Base-by-base conservation (phyloP, 1,140 invertebrate species). In the Heliothis virescens region DNA sequence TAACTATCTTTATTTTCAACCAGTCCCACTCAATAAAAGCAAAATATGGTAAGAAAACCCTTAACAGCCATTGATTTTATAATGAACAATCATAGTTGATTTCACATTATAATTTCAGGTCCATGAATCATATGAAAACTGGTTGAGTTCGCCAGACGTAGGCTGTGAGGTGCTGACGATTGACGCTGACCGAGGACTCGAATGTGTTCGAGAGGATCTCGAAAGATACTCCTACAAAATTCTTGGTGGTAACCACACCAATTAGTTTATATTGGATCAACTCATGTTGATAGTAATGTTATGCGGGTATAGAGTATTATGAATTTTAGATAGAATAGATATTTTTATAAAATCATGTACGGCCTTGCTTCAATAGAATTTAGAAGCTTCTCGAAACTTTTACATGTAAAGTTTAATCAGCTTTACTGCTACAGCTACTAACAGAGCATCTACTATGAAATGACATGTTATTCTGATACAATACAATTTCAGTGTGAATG, bases 91-190 rank as follows among this genome's bases (percentile, higher is more conserved):
- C n/a, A n/a, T n/a, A n/a, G n/a, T n/a, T n/a, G n/a, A n/a, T n/a
- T n/a, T n/a, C n/a, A n/a, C n/a, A n/a, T n/a, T n/a, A n/a, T n/a
- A n/a, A 81, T 80, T 83, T 9, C 79, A 95, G 94, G 90, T 95
- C 0, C 95, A 95, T 72, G 89, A 92, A n/a, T 90, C 94, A 5
- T 95, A 95, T 79, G 95, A 95, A 76, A 87, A 80, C n/a, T 95
- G 95, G 95, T 67, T 95, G 15, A 92, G 84, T 60, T 88, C 89
- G 9, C 87, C 92, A 7, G 87, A 92, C 16, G 86, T 95, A 3
- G 91, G 91, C 52, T 95, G 94, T 82, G 90, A 94, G 77, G 91
- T 95, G 63, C 78, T 95, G 41, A 94, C 93, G 1, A 94, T 95
- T 63, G 92, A 95, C 57, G 95, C 94, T 41, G 88, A 95, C 69